These are phyloP conservation scores for Oophaga sylvatica DNA, from an alignment of 2,797 vertebrate species.

Conservation along the genomic window DNA sequence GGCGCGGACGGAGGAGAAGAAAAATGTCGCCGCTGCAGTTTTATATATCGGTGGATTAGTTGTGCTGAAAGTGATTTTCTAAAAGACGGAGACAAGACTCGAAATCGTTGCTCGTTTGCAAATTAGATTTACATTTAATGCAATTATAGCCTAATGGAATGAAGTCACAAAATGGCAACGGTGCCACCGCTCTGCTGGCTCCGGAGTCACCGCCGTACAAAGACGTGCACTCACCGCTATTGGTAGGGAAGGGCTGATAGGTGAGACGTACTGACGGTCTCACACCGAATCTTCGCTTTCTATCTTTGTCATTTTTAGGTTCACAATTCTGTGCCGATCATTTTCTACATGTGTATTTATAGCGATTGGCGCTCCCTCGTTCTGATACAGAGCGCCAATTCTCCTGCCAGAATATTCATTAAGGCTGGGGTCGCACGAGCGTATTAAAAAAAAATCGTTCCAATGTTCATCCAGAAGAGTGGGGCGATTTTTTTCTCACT, in stretches of 20 bases:
- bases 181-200: slow-evolving; percentile 9
- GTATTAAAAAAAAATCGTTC: too few relatives aligned
- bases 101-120: slow-evolving; percentile 39
- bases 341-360: not conserved
- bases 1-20: not conserved
- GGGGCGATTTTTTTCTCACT: too few relatives aligned
- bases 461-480: too few relatives aligned
- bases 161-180: slow-evolving; percentile 46
- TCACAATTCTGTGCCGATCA: not conserved
- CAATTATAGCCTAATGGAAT: slow-evolving; percentile 58
- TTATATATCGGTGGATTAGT: slow-evolving; percentile 18
- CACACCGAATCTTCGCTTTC: not conserved
- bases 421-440: too few relatives aligned
- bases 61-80: slow-evolving; percentile 37
- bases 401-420: not conserved
- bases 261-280: not conserved
- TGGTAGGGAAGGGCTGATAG: not conserved
- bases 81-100: slow-evolving; percentile 30
- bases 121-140: slow-evolving; percentile 57
- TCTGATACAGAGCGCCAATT: not conserved
- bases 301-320: not conserved
- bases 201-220: slow-evolving; percentile 31
- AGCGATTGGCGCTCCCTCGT: not conserved
- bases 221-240: slow-evolving; percentile 5
- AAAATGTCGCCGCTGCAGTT: not conserved